These are phyloP conservation scores for Apeltes quadracus DNA, from an alignment of 2,113 vertebrate species.

Conservation along the genomic window DNA sequence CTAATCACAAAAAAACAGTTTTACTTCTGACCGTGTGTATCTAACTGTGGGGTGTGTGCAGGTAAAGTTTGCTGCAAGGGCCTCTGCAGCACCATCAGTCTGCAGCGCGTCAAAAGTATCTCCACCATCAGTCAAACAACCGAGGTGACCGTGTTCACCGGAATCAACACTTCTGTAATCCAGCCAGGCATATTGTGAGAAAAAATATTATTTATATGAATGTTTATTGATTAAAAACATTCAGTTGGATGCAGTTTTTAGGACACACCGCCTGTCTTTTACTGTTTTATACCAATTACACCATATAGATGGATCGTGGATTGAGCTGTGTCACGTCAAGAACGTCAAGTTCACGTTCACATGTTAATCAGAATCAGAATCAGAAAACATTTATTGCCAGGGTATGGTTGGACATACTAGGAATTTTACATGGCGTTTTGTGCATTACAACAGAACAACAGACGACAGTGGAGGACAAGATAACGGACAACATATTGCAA, in stretches of 20 bases:
- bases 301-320: too few species aligned
- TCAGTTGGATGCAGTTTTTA: neutral
- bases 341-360: too few species aligned
- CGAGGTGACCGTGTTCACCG: constrained; percentile 71
- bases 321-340: too few species aligned
- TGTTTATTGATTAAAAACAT: neutral
- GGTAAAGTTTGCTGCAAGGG: constrained; percentile 63
- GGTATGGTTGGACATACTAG: too few species aligned
- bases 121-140: constrained; percentile 71
- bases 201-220: neutral
- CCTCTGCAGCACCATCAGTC: constrained; percentile 70
- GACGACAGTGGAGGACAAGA: too few species aligned
- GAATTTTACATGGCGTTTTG: too few species aligned
- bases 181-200: constrained; percentile 79
- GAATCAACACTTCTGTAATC: constrained; percentile 68
- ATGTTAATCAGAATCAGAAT: too few species aligned
- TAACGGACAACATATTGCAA: too few species aligned
- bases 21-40: neutral
- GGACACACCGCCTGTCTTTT: neutral
- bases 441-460: too few species aligned
- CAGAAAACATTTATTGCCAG: too few species aligned
- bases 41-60: constrained; percentile 27
- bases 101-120: constrained; percentile 69
- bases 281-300: neutral
- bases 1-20: neutral